Conservation (phyloP, 2,888 invertebrate genomes). For the Eupithecia subumbrata region DNA sequence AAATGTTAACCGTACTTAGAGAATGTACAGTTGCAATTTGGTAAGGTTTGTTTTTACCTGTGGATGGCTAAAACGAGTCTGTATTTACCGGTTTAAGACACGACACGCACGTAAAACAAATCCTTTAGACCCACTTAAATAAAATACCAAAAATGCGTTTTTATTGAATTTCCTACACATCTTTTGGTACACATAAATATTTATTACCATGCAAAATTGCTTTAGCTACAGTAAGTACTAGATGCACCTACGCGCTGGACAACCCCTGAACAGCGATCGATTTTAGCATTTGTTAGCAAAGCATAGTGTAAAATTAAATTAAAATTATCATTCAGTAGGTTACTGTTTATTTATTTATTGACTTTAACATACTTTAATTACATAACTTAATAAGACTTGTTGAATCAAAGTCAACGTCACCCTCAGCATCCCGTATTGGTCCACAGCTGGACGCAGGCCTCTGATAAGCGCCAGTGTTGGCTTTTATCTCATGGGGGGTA, state of each 20-base stretch:
- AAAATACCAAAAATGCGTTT: neutral
- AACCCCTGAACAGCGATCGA: neutral
- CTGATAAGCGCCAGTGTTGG: too few relatives aligned
- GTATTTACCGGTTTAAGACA: neutral
- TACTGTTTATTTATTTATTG: too few relatives aligned
- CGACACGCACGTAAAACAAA: neutral
- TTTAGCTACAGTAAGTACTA: neutral
- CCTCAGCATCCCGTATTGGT: too few relatives aligned
- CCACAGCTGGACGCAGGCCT: too few relatives aligned
- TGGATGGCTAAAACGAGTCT: neutral
- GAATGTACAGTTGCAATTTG: slow-evolving; percentile 2
- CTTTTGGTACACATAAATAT: neutral
- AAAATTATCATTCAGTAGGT: too few relatives aligned
- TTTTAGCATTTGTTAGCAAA: neutral
- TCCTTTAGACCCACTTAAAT: neutral
- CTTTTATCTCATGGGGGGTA: too few relatives aligned
- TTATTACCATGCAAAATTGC: neutral
- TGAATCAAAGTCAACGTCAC: too few relatives aligned
- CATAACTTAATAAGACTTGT: too few relatives aligned
- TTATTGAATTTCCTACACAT: neutral
- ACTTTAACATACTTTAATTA: too few relatives aligned
- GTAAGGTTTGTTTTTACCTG: neutral
- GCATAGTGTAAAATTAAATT: too few relatives aligned
- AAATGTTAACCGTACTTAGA: neutral
- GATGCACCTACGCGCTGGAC: neutral